A percentile compares a stretch with the other conserved stretches of the same genome.
phyloP scores from a whole-genome alignment of 2,888 invertebrate species.

The Brachyptera risi region DNA sequence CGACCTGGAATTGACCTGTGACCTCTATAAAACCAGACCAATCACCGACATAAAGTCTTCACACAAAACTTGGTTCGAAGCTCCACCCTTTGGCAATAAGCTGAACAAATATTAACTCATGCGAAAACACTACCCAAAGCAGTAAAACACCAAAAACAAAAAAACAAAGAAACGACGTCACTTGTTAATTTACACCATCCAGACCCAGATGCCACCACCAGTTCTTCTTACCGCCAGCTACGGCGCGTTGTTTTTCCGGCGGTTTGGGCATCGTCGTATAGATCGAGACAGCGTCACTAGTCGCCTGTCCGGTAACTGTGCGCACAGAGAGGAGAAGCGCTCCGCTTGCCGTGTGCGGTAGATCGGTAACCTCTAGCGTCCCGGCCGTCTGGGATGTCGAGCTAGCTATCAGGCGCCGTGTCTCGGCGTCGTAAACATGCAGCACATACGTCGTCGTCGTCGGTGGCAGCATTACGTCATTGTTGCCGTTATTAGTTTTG shows the following conservation, averaged over 20 bases:
- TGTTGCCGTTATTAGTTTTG: not conserved
- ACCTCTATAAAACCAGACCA: too few species aligned
- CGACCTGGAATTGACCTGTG: too few species aligned
- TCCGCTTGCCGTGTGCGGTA: conserved; percentile 44
- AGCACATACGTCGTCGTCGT: conserved; percentile 48
- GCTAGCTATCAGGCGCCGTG: conserved; percentile 49
- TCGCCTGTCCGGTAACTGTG: conserved; percentile 49
- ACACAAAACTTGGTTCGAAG: too few species aligned
- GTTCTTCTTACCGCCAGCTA: not conserved
- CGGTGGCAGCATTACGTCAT: conserved; percentile 36
- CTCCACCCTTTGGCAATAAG: too few species aligned
- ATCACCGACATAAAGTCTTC: too few species aligned
- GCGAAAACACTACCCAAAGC: too few species aligned
- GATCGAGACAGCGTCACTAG: conserved; percentile 46
- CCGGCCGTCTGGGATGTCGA: conserved; percentile 49
- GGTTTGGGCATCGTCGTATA: conserved; percentile 27
- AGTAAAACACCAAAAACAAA: too few species aligned
- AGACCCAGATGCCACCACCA: too few species aligned
- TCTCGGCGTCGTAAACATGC: conserved; percentile 52
- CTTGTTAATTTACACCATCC: too few species aligned
- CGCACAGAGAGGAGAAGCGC: conserved; percentile 49
- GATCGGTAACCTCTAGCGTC: conserved; percentile 47
- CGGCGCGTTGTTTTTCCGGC: conserved; percentile 20
- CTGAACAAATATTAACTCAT: too few species aligned
- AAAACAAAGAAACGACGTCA: too few species aligned